Percentiles rank a stretch among this genome's conserved stretches.
Evolutionary conservation across 1,140 invertebrate genomes (phyloP).

Genomic region (Maconellicoccus hirsutus): DNA sequence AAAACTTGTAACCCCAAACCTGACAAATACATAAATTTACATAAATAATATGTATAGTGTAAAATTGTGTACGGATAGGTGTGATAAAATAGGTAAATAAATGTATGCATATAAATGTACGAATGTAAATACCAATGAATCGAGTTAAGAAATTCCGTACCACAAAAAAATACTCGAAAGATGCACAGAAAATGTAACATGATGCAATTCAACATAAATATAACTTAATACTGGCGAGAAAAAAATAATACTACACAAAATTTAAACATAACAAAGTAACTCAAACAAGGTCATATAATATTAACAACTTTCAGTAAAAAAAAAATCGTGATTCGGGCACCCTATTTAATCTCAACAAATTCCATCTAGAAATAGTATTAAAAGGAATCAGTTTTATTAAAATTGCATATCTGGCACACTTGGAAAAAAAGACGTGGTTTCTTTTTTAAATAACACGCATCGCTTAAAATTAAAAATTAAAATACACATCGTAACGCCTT

Average conservation of each 20-base stretch:
- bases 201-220: slow-evolving; percentile 5
- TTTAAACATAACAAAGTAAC: not conserved
- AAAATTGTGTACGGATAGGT: slow-evolving; percentile 10
- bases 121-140: not conserved
- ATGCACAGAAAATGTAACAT: not conserved
- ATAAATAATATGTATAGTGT: slow-evolving; percentile 11
- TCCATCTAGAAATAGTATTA: too few species aligned
- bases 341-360: too few species aligned
- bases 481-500: not conserved
- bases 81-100: slow-evolving; percentile 11
- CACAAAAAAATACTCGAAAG: not conserved
- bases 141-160: not conserved
- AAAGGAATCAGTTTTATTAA: too few species aligned
- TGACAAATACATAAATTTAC: not conserved
- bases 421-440: too few species aligned
- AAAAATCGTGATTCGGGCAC: not conserved
- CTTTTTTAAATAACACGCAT: too few species aligned
- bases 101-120: slow-evolving; percentile 1
- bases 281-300: not conserved
- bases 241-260: not conserved
- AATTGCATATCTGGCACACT: too few species aligned
- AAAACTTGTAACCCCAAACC: not conserved
- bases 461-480: not conserved
- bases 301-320: not conserved
- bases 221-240: not conserved